phyloP scores from a whole-genome alignment of 2,797 vertebrate species.

The Tapera naevia region DNA sequence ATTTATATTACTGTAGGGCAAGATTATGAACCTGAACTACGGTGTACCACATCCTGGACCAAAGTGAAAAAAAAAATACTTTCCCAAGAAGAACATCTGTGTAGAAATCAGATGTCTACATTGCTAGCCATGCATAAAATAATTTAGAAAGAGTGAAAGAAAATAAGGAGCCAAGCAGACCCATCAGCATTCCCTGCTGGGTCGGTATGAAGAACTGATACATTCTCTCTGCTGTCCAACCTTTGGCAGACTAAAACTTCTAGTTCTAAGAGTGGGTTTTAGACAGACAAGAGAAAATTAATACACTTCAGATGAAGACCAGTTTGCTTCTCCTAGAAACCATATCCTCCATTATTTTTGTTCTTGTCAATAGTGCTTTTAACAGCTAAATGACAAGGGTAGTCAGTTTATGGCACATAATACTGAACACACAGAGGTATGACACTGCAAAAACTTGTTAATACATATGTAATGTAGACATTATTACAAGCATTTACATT shows the following conservation, averaged over 20 bases:
- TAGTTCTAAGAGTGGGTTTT: neutral
- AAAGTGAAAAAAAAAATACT: neutral
- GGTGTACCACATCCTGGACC: neutral
- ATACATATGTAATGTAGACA: neutral
- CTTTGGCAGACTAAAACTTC: neutral
- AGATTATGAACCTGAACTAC: neutral
- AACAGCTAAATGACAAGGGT: neutral
- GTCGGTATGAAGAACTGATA: neutral
- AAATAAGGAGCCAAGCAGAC: neutral
- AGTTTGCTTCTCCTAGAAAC: neutral
- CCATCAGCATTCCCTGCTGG: neutral
- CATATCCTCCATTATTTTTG: neutral
- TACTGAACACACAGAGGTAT: slow-evolving; percentile 12
- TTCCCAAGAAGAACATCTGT: neutral
- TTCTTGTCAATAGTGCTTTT: neutral
- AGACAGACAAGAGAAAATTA: neutral
- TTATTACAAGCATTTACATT: neutral
- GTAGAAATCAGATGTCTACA: neutral
- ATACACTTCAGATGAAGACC: neutral
- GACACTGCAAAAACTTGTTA: slow-evolving; percentile 33
- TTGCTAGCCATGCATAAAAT: neutral
- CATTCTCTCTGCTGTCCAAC: neutral
- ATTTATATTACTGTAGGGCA: neutral
- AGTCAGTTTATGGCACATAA: neutral
- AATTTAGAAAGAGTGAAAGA: neutral